phyloP scores from a whole-genome alignment of 2,888 invertebrate genomes.

The Antheraea yamamai region DNA sequence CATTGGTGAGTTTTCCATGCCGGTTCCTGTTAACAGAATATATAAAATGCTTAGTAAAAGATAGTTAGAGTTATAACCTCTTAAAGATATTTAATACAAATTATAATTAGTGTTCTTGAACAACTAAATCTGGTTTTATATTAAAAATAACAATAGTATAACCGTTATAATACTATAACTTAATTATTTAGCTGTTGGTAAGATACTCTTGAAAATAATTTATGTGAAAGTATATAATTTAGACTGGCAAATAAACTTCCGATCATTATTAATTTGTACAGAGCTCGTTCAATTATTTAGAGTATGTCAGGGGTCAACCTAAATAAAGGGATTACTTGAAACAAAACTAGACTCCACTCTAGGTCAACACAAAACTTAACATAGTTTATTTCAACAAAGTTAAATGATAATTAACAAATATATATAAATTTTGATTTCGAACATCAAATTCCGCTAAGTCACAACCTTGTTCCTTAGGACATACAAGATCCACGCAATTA shows the following conservation, averaged over 20 bases:
- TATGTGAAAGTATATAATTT: slow-evolving; percentile 6
- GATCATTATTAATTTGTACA: slow-evolving; percentile 25
- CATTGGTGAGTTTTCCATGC: slow-evolving; percentile 96
- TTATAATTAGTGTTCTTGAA: too few species aligned
- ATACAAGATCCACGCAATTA: too few species aligned
- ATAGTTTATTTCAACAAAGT: slow-evolving; percentile 12
- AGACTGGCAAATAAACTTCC: slow-evolving; percentile 15
- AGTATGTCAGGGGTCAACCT: slow-evolving; percentile 21
- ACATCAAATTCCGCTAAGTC: too few species aligned
- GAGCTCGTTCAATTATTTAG: slow-evolving; percentile 26
- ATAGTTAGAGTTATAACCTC: background rate
- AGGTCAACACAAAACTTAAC: slow-evolving; percentile 18
- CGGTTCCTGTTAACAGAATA: slow-evolving; percentile 83
- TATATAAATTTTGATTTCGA: background rate
- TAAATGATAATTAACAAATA: background rate
- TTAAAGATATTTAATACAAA: background rate
- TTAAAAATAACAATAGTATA: too few species aligned
- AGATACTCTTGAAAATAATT: background rate
- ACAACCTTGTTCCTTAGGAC: too few species aligned
- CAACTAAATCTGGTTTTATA: too few species aligned
- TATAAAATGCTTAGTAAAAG: background rate
- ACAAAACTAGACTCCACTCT: slow-evolving; percentile 24
- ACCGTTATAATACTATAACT: too few species aligned
- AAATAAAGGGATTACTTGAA: slow-evolving; percentile 16
- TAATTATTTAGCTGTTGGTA: background rate